Base-by-base conservation (phyloP, 2,113 vertebrate genomes). In the Lepus americanus region DNA sequence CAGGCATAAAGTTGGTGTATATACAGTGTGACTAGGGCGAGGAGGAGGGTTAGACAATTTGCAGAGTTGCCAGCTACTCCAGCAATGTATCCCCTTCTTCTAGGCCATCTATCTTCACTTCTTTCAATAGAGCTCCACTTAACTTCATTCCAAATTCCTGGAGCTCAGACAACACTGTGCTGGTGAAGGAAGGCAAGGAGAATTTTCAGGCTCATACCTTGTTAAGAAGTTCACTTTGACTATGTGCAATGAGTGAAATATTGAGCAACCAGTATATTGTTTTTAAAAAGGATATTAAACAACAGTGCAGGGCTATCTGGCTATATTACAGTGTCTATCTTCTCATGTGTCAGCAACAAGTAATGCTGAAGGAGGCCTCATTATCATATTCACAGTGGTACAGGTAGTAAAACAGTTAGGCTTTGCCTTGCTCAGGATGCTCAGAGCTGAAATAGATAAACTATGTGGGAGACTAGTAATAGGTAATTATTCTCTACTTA, bases 401-500 rank as follows among this genome's bases (percentile, higher is more conserved):
- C 95, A 97, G 98, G 97, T 98, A 98, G 97, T 98, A 98, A 98
- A 98, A 98, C 97, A 96, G 98, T 97, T 98, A 98, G 93, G 98
- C 98, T 98, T 98, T 98, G 97, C 98, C 97, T 98, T 97, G 97
- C 98, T 98, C 98, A 98, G 98, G 98, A 98, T 98, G 98, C 98
- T 98, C 98, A 95, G 97, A 95, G 97, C 96, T 98, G 98, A 98
- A 98, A 98, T 98, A 98, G 98, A 99, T 98, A 98, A 98, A 98
- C 98, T 98, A 98, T 98, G 98, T 98, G 98, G 98, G 98, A 98
- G 98, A 98, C 98, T 98, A 98, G 98, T 98, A 98, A 98, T 98
- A 98, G 98, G 98, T 98, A 98, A 99, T 98, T 99, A 98, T 98
- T 99, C 98, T 98, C 98, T 98, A 98, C 98, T 98, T 98, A 98